These are phyloP conservation scores for Rhyzopertha dominica DNA, from an alignment of 1,140 invertebrate genomes.

Conservation along the genomic window DNA sequence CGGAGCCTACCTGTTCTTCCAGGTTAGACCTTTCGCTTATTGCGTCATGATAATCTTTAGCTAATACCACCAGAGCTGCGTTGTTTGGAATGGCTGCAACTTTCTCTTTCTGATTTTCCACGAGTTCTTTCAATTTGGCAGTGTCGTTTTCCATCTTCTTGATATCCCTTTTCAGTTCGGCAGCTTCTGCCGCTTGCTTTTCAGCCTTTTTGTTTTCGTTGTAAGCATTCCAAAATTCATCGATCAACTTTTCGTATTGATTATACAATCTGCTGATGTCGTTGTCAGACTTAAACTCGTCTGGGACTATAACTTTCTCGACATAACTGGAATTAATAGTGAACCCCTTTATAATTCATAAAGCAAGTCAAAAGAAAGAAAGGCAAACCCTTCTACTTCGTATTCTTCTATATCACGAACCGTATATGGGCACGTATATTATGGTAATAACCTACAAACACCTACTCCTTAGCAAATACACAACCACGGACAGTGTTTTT, in stretches of 20 bases:
- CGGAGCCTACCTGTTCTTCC: conserved; percentile 7
- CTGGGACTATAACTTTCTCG: conserved; percentile 17
- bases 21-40: conserved; percentile 10
- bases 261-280: conserved; percentile 7
- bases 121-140: conserved; percentile 9
- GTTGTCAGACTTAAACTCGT: conserved; percentile 6
- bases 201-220: conserved; percentile 11
- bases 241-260: conserved; percentile 14
- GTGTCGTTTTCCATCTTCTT: conserved; percentile 12
- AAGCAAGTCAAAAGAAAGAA: too few relatives aligned
- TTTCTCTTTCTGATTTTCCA: conserved; percentile 13
- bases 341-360: too few relatives aligned
- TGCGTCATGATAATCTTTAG: conserved; percentile 5
- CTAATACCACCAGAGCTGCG: conserved; percentile 6
- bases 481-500: too few relatives aligned
- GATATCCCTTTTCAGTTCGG: conserved; percentile 16
- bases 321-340: too few relatives aligned
- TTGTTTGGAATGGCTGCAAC: conserved; percentile 10
- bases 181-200: conserved; percentile 8
- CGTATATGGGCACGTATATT: too few relatives aligned
- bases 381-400: too few relatives aligned
- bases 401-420: too few relatives aligned
- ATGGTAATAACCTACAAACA: too few relatives aligned
- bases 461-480: too few relatives aligned
- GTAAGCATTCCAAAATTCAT: conserved; percentile 23